Evolutionary conservation across 2,797 vertebrate species (phyloP).

Genomic region (Phoebastria nigripes): DNA sequence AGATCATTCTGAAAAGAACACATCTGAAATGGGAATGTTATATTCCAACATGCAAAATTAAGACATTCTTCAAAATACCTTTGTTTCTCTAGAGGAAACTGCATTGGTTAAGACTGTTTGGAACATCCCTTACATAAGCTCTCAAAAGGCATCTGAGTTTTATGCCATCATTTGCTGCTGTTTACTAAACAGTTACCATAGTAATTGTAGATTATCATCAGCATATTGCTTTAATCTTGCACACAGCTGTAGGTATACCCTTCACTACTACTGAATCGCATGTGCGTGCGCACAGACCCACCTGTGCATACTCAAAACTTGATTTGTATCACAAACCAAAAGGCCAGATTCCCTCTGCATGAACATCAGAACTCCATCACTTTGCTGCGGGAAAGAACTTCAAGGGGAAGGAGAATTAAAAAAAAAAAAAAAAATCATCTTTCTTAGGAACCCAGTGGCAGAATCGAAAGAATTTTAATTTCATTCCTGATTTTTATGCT

Average conservation of each 20-base stretch:
- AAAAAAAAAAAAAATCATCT: background rate
- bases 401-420: no score
- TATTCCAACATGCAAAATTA: background rate
- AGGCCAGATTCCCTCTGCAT: background rate
- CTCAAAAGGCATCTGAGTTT: background rate
- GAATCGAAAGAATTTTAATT: background rate
- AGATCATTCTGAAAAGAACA: background rate
- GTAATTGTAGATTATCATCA: background rate
- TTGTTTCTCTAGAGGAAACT: background rate
- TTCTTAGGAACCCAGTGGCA: background rate
- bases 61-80: background rate
- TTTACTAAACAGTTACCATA: constrained; percentile 19
- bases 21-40: background rate
- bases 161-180: background rate
- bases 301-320: background rate
- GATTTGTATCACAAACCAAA: background rate
- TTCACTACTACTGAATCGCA: background rate
- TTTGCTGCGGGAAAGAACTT: background rate
- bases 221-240: constrained; percentile 16
- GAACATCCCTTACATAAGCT: background rate
- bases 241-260: constrained; percentile 7
- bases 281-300: background rate
- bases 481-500: background rate
- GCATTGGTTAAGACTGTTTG: background rate
- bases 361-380: background rate